These are phyloP conservation scores for Aphidius ervi DNA, from an alignment of 1,140 invertebrate species.

Conservation along the genomic window DNA sequence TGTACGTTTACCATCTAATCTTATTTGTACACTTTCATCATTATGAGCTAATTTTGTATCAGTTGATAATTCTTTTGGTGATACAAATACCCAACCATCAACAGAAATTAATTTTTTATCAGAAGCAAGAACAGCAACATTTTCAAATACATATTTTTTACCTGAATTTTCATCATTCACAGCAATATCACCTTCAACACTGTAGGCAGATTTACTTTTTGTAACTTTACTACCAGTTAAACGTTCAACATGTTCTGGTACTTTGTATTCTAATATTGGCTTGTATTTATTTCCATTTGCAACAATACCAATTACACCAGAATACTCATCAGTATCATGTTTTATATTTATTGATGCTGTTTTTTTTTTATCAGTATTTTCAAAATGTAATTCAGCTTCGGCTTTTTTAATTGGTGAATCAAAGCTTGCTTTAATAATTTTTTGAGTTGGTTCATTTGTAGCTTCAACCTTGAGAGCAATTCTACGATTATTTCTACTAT, in stretches of 20 bases:
- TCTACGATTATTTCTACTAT: slow-evolving; percentile 61
- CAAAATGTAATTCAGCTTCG: slow-evolving; percentile 53
- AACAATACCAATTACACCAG: slow-evolving; percentile 59
- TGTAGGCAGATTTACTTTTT: slow-evolving; percentile 39
- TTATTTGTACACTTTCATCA: slow-evolving; percentile 49
- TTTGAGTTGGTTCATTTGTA: slow-evolving; percentile 47
- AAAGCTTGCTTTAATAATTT: slow-evolving; percentile 54
- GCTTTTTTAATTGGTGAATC: slow-evolving; percentile 59
- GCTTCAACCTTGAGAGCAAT: slow-evolving; percentile 54
- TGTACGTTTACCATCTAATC: slow-evolving; percentile 38
- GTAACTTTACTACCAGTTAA: slow-evolving; percentile 32
- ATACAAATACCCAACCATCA: slow-evolving; percentile 53
- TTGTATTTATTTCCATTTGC: slow-evolving; percentile 61
- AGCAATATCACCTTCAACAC: slow-evolving; percentile 56
- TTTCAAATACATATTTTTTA: slow-evolving; percentile 58
- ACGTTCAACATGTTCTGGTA: slow-evolving; percentile 55
- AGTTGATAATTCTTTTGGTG: slow-evolving; percentile 40
- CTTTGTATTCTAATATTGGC: slow-evolving; percentile 65
- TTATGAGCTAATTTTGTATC: slow-evolving; percentile 56
- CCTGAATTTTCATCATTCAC: slow-evolving; percentile 49
- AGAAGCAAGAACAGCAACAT: slow-evolving; percentile 53
- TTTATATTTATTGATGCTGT: slow-evolving; percentile 54
- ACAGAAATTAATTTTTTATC: slow-evolving; percentile 48
- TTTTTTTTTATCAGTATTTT: slow-evolving; percentile 56
- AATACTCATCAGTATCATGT: slow-evolving; percentile 60